These are phyloP conservation scores for Sarcophaga variegata DNA, from an alignment of 2,888 invertebrate genomes.

Conservation along the genomic window DNA sequence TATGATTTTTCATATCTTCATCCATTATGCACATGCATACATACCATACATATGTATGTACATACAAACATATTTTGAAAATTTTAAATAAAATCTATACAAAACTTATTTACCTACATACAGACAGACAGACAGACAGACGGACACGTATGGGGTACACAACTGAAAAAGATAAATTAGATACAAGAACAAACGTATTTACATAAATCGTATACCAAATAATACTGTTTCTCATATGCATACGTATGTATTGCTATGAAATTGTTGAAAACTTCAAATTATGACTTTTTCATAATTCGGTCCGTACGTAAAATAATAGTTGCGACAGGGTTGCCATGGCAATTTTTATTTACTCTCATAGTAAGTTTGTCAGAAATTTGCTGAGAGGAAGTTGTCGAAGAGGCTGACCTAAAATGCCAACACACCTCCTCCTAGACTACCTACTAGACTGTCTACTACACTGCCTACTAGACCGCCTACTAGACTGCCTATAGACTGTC, in stretches of 20 bases:
- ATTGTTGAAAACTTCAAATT: conserved; percentile 53
- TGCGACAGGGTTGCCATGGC: not conserved
- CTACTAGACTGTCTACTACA: too few species aligned
- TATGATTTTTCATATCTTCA: conserved; percentile 69
- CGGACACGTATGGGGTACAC: not conserved
- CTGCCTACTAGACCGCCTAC: too few species aligned
- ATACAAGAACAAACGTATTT: conserved; percentile 41
- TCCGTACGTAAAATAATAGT: not conserved
- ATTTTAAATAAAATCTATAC: conserved; percentile 32
- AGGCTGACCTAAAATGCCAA: too few species aligned
- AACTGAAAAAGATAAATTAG: conserved; percentile 39
- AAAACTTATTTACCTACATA: too few species aligned
- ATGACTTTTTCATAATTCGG: conserved; percentile 25
- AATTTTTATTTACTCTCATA: too few species aligned
- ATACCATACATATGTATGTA: not conserved
- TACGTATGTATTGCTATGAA: not conserved
- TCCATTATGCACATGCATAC: conserved; percentile 11
- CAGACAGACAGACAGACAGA: too few species aligned
- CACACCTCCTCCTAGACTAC: too few species aligned
- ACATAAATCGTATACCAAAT: conserved; percentile 21
- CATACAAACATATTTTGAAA: not conserved
- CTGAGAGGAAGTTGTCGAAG: too few species aligned
- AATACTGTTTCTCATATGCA: not conserved
- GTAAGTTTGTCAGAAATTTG: too few species aligned
- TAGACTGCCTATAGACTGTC: too few species aligned